phyloP scores from a whole-genome alignment of 1,140 invertebrate species.

The Sarcophaga peregrina region DNA sequence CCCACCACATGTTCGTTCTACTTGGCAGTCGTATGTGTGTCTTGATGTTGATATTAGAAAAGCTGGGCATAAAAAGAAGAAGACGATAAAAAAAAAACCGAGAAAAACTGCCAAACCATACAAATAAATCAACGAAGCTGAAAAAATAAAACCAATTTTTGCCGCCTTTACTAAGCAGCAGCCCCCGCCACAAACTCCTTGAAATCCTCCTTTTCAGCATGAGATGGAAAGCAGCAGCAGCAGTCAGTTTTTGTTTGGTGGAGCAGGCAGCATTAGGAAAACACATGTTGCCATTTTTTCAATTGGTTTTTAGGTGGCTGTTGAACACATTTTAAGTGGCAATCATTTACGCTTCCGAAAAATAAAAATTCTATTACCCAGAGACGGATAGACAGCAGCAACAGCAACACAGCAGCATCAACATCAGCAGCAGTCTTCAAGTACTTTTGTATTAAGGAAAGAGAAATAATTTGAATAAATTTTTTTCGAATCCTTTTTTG shows the following conservation, averaged over 20 bases:
- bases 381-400: too few species aligned
- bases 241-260: too few species aligned
- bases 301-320: conserved; percentile 66
- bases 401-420: too few species aligned
- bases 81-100: not conserved
- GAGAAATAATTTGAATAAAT: too few species aligned
- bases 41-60: not conserved
- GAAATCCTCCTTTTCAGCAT: too few species aligned
- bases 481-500: too few species aligned
- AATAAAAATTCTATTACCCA: conserved; percentile 49
- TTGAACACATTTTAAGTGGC: conserved; percentile 66
- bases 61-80: too few species aligned
- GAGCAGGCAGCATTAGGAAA: not conserved
- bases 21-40: not conserved
- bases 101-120: conserved; percentile 1
- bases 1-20: not conserved
- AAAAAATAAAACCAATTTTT: conserved; percentile 1
- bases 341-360: conserved; percentile 64
- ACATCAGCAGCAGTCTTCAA: too few species aligned
- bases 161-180: not conserved
- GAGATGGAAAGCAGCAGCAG: too few species aligned
- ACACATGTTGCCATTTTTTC: conserved; percentile 48
- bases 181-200: too few species aligned
- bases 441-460: too few species aligned
- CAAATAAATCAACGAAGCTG: conserved; percentile 24